Conservation (phyloP, 2,888 invertebrate genomes). For the Elysia crispata region DNA sequence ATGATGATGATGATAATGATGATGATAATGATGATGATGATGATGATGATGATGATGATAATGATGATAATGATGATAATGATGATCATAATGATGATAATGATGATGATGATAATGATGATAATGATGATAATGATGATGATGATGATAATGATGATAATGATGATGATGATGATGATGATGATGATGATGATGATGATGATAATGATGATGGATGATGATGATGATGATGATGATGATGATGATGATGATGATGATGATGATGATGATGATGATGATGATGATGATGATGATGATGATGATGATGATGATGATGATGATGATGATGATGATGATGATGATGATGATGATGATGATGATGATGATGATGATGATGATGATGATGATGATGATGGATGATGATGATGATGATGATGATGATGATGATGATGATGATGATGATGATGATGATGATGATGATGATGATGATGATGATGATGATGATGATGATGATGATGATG, state of each 20-base stretch:
- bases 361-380: not conserved
- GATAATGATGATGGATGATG: too few relatives aligned
- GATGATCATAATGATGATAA: too few relatives aligned
- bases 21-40: slow-evolving; percentile 11
- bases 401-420: slow-evolving; percentile 9
- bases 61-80: too few relatives aligned
- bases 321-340: slow-evolving; percentile 7
- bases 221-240: too few relatives aligned
- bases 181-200: too few relatives aligned
- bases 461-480: not conserved
- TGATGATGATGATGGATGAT: too few relatives aligned
- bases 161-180: slow-evolving; percentile 25
- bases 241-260: slow-evolving; percentile 16
- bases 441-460: not conserved
- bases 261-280: slow-evolving; percentile 10
- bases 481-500: slow-evolving; percentile 26
- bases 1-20: slow-evolving; percentile 10
- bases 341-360: slow-evolving; percentile 13
- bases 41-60: slow-evolving; percentile 12
- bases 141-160: slow-evolving; percentile 16
- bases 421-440: not conserved
- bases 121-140: not conserved
- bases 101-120: not conserved
- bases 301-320: slow-evolving; percentile 4
- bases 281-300: not conserved